phyloP scores from a whole-genome alignment of 2,797 vertebrate species.

The Hypotaenidia philippensis region DNA sequence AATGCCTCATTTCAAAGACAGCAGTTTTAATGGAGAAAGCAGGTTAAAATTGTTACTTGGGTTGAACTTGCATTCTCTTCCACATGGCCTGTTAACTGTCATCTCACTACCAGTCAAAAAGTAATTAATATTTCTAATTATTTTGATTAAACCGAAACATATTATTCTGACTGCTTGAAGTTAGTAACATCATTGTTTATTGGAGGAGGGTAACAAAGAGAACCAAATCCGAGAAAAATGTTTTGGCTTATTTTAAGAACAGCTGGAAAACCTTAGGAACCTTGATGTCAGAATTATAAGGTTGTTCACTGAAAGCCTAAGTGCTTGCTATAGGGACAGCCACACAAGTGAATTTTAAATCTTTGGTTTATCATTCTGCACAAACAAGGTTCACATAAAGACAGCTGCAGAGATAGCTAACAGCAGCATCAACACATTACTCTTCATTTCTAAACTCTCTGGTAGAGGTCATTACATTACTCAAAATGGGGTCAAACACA shows the following conservation, averaged over 20 bases:
- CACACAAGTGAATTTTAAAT: slow-evolving; percentile 8
- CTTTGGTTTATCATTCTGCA: not conserved
- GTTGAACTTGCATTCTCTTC: not conserved
- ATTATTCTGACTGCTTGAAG: not conserved
- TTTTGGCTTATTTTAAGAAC: not conserved
- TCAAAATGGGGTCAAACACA: no score
- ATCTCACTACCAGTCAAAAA: not conserved
- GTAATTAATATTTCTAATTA: not conserved
- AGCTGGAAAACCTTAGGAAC: not conserved
- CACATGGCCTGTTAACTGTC: not conserved
- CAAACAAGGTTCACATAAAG: not conserved
- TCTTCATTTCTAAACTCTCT: not conserved
- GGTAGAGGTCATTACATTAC: no score
- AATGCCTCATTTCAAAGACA: not conserved
- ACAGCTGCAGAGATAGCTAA: not conserved
- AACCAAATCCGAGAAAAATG: not conserved
- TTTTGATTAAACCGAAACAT: not conserved
- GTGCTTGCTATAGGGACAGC: not conserved
- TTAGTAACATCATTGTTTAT: not conserved
- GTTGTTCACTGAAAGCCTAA: not conserved
- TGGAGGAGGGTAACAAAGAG: not conserved
- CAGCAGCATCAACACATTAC: not conserved
- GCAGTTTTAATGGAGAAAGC: not conserved
- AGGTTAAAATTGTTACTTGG: not conserved
- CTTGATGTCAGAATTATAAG: not conserved